These are phyloP conservation scores for Equus przewalskii DNA, from an alignment of 2,113 vertebrate species.

Conservation along the genomic window DNA sequence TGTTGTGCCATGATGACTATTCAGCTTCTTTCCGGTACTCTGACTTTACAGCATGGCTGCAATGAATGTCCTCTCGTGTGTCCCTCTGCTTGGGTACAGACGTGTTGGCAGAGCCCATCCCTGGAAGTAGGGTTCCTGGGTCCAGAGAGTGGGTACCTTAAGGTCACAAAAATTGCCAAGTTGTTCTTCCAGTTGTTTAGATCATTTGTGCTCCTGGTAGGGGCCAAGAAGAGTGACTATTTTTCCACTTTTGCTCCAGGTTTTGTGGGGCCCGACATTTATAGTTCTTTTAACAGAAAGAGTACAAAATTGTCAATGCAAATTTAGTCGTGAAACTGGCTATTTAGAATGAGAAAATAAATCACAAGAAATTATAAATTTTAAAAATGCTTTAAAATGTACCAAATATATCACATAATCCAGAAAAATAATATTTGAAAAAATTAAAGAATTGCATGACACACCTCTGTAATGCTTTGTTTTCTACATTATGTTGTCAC, in stretches of 20 bases:
- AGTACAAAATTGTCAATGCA: background rate
- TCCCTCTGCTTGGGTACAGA: background rate
- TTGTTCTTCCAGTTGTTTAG: background rate
- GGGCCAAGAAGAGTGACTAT: background rate
- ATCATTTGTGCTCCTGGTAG: background rate
- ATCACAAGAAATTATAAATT: background rate
- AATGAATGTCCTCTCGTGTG: no score
- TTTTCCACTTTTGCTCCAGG: background rate
- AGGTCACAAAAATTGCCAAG: background rate
- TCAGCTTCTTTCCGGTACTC: background rate
- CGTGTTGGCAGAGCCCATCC: background rate
- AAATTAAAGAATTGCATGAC: background rate
- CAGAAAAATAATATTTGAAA: background rate
- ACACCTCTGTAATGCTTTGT: background rate
- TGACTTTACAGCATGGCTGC: no score
- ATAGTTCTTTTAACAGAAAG: background rate
- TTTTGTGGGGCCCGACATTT: background rate
- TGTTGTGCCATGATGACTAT: background rate
- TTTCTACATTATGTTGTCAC: background rate
- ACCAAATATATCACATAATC: background rate
- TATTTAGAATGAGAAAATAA: slow-evolving; percentile 14
- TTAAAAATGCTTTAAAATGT: background rate
- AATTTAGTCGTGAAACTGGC: background rate
- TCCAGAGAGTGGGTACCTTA: background rate
- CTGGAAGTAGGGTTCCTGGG: background rate